Percentiles rank a stretch among this genome's conserved stretches.
Conservation (phyloP, 2,113 vertebrate species). For the Lagopus muta region DNA sequence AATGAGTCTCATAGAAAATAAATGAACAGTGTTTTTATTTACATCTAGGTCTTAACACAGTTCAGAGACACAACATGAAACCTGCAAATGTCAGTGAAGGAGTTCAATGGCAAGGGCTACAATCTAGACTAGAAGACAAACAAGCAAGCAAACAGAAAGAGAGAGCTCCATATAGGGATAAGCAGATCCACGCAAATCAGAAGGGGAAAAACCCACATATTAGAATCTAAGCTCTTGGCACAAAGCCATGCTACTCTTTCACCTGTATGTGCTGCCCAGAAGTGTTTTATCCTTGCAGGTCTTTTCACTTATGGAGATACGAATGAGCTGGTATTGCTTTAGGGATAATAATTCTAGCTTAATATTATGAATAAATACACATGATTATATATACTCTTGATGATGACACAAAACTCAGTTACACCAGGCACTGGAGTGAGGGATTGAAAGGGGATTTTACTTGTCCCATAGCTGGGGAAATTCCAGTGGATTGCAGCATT, state of each 20-base stretch:
- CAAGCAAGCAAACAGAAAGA: not conserved
- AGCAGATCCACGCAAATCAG: not conserved
- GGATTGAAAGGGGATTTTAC: not conserved
- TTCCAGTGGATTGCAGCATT: not conserved
- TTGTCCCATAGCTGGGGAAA: not conserved
- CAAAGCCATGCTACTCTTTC: not conserved
- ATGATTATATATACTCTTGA: not conserved
- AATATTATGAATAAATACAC: not conserved
- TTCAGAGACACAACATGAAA: not conserved
- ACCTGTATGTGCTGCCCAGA: accelerated
- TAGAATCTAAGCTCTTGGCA: not conserved
- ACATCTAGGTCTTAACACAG: not conserved
- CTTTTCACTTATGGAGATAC: not conserved
- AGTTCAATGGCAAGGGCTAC: not conserved
- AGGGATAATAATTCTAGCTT: not conserved
- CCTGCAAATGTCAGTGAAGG: not conserved
- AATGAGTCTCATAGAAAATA: not conserved
- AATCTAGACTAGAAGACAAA: not conserved
- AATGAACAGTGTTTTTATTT: not conserved
- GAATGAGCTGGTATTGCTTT: not conserved
- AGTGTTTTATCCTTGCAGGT: not conserved
- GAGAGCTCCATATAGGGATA: not conserved
- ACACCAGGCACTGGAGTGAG: not conserved
- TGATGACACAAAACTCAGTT: not conserved
- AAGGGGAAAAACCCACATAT: accelerated